These are phyloP conservation scores for Sitobion miscanthi DNA, from an alignment of 1,140 invertebrate species.

Conservation along the genomic window DNA sequence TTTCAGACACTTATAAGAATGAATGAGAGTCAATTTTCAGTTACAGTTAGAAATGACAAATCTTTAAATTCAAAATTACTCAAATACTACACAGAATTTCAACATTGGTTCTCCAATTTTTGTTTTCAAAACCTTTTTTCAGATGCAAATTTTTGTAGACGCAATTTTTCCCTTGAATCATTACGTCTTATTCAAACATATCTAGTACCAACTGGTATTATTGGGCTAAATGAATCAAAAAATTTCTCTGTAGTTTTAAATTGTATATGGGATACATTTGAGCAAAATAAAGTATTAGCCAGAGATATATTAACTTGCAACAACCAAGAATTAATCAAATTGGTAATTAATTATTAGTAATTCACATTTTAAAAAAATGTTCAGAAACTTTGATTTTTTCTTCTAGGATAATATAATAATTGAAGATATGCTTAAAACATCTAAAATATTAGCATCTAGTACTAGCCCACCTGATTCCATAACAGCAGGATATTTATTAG, in stretches of 20 bases:
- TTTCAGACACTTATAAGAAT: slow-evolving; percentile 61
- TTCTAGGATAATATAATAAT: not conserved
- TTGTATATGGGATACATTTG: slow-evolving; percentile 74
- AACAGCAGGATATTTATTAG: slow-evolving; percentile 78
- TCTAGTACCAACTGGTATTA: slow-evolving; percentile 57
- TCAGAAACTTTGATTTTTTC: not conserved
- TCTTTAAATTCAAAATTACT: slow-evolving; percentile 58
- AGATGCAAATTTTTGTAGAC: slow-evolving; percentile 75
- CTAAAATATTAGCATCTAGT: slow-evolving; percentile 71
- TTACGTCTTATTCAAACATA: slow-evolving; percentile 61
- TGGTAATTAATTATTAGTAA: not conserved
- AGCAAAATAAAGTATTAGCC: slow-evolving; percentile 76
- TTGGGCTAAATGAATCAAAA: slow-evolving; percentile 47
- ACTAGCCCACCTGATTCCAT: slow-evolving; percentile 80
- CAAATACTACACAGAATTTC: slow-evolving; percentile 63
- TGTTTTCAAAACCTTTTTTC: slow-evolving; percentile 69
- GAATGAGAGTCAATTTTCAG: slow-evolving; percentile 60
- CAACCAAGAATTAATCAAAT: slow-evolving; percentile 5
- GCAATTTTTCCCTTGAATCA: slow-evolving; percentile 70
- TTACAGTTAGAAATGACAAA: slow-evolving; percentile 57
- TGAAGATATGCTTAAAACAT: slow-evolving; percentile 55
- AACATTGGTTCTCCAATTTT: slow-evolving; percentile 65
- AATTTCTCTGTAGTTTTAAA: slow-evolving; percentile 56
- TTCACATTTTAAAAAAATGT: not conserved
- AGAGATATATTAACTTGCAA: slow-evolving; percentile 65